Conservation (phyloP, 2,888 invertebrate genomes). For the Tipula helvola region DNA sequence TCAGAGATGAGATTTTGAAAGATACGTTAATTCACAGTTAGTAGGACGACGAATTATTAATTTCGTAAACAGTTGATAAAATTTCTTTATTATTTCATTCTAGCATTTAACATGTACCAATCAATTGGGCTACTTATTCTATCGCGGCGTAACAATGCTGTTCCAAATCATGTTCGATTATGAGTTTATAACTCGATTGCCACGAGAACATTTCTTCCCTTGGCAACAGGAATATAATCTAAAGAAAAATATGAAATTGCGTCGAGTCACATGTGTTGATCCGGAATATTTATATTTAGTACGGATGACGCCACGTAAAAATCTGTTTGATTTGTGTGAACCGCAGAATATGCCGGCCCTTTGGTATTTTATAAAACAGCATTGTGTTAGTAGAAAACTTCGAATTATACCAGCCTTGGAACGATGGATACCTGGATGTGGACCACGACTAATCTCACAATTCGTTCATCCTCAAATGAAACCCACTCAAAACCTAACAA, state of each 20-base stretch:
- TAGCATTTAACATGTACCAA: conserved; percentile 45
- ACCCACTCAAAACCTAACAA: conserved; percentile 18
- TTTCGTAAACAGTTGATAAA: neutral
- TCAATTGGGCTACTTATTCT: conserved; percentile 38
- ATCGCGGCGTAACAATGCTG: conserved; percentile 45
- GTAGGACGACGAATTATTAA: no score
- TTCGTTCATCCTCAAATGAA: conserved; percentile 1
- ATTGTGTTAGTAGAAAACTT: conserved; percentile 44
- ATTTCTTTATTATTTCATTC: neutral
- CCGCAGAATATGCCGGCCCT: conserved; percentile 46
- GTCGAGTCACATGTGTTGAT: conserved; percentile 32
- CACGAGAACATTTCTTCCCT: conserved; percentile 53
- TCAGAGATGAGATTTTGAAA: no score
- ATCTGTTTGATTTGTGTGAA: conserved; percentile 38
- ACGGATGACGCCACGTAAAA: conserved; percentile 47
- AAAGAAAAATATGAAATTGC: conserved; percentile 24
- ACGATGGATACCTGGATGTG: conserved; percentile 63
- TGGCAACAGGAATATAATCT: conserved; percentile 36
- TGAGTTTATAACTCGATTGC: conserved; percentile 45
- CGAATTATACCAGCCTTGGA: conserved; percentile 60
- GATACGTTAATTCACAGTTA: no score
- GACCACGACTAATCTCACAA: conserved; percentile 45
- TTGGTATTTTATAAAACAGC: conserved; percentile 57
- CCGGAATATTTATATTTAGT: conserved; percentile 48
- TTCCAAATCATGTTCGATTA: conserved; percentile 57